Evolutionary conservation across 2,113 vertebrate species (phyloP).

Genomic region (Rhizomys pruinosus): DNA sequence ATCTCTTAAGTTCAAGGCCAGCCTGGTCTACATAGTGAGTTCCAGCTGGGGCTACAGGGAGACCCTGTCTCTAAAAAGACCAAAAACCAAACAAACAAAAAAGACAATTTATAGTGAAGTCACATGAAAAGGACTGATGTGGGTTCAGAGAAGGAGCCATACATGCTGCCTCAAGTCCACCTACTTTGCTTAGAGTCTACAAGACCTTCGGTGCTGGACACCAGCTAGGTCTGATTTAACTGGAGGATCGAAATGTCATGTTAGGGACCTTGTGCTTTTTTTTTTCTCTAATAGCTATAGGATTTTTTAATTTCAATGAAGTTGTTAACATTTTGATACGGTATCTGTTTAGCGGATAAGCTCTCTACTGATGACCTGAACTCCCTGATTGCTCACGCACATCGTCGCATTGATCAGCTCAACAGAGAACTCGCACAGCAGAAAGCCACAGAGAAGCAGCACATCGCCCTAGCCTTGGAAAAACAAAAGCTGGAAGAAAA

Average conservation of each 20-base stretch:
- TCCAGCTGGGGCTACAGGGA: too few relatives aligned
- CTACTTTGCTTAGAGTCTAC: background rate
- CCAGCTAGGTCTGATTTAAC: background rate
- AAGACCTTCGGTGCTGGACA: background rate
- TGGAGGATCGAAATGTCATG: background rate
- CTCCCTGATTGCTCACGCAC: conserved; percentile 95
- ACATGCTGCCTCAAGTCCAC: background rate
- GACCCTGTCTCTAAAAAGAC: too few relatives aligned
- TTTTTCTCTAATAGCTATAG: background rate
- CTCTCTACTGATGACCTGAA: conserved; percentile 94
- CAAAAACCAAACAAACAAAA: too few relatives aligned
- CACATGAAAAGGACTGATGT: conserved; percentile 17
- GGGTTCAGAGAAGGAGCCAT: background rate
- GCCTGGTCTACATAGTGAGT: too few relatives aligned
- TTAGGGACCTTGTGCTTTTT: background rate
- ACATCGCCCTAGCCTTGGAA: conserved; percentile 91
- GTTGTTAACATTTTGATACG: conserved; percentile 26
- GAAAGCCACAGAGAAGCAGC: conserved; percentile 93
- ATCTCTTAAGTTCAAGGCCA: too few relatives aligned
- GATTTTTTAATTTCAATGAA: background rate
- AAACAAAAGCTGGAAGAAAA: conserved; percentile 94
- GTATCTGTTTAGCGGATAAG: conserved; percentile 88
- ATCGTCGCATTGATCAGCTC: conserved; percentile 97
- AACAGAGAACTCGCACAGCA: conserved; percentile 94
- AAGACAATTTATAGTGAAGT: conserved; percentile 23